Evolutionary conservation across 2,113 vertebrate genomes (phyloP).

Genomic region (Cyphomyrus plagiostoma): DNA sequence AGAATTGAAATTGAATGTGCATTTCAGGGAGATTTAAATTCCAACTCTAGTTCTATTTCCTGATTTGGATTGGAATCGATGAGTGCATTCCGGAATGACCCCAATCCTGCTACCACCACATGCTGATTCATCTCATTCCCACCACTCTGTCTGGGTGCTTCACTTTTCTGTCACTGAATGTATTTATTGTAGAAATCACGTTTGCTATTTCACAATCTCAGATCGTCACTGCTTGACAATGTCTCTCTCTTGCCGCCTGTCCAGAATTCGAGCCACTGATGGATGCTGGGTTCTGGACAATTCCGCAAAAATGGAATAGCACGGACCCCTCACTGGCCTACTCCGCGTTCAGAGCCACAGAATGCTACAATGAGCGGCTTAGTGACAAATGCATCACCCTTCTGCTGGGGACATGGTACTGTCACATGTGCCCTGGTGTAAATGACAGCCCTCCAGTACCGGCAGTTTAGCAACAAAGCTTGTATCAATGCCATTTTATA

Average conservation of each 20-base stretch:
- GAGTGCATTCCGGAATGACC: too few species aligned
- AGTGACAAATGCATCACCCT: slow-evolving; percentile 70
- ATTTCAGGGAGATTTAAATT: too few species aligned
- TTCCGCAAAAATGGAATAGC: slow-evolving; percentile 56
- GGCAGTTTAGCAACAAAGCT: neutral
- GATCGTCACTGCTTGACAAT: neutral
- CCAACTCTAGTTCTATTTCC: too few species aligned
- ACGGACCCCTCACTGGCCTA: slow-evolving; percentile 62
- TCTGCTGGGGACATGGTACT: slow-evolving; percentile 73
- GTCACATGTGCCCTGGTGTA: neutral
- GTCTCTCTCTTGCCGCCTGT: neutral
- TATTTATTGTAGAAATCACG: neutral
- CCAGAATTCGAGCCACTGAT: slow-evolving; percentile 67
- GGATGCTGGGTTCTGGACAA: slow-evolving; percentile 62
- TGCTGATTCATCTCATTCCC: too few species aligned
- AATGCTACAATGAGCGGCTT: slow-evolving; percentile 65
- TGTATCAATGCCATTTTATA: neutral
- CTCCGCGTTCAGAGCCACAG: slow-evolving; percentile 32
- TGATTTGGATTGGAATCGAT: too few species aligned
- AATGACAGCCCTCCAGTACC: neutral
- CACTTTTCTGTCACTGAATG: neutral
- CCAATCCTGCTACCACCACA: too few species aligned
- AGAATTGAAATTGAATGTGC: too few species aligned
- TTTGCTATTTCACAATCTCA: neutral
- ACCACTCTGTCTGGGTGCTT: too few species aligned